Conservation (phyloP, 1,140 invertebrate genomes). For the Pinna nobilis region DNA sequence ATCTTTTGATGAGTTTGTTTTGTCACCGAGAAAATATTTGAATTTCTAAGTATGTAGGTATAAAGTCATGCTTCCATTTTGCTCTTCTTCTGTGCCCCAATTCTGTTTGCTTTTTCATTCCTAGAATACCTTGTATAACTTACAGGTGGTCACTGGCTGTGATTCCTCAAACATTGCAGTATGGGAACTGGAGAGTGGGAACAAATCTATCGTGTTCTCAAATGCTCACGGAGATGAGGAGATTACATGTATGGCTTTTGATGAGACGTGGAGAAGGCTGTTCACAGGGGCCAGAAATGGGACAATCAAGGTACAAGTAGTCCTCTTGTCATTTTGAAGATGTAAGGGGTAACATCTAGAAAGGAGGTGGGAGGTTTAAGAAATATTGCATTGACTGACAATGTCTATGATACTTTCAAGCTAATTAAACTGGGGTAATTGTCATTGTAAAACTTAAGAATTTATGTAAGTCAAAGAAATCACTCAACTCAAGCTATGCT, state of each 20-base stretch:
- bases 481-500: no score
- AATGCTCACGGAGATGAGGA: slow-evolving; percentile 74
- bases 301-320: slow-evolving; percentile 70
- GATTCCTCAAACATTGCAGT: slow-evolving; percentile 72
- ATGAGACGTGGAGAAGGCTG: slow-evolving; percentile 64
- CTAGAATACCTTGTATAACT: background rate
- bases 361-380: no score
- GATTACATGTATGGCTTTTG: slow-evolving; percentile 72
- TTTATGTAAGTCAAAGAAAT: no score
- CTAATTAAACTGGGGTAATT: no score
- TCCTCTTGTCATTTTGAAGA: background rate
- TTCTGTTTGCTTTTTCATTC: no score
- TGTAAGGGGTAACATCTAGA: no score
- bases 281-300: slow-evolving; percentile 73
- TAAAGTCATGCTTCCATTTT: no score
- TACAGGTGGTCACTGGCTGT: slow-evolving; percentile 73
- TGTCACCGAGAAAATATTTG: no score
- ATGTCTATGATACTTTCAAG: no score
- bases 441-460: no score
- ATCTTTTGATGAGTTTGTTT: background rate
- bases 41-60: background rate
- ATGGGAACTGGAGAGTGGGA: slow-evolving; percentile 74
- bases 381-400: no score
- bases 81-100: no score
- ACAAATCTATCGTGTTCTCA: slow-evolving; percentile 70